These are phyloP conservation scores for Diabrotica virgifera DNA, from an alignment of 1,140 invertebrate genomes.

Conservation along the genomic window DNA sequence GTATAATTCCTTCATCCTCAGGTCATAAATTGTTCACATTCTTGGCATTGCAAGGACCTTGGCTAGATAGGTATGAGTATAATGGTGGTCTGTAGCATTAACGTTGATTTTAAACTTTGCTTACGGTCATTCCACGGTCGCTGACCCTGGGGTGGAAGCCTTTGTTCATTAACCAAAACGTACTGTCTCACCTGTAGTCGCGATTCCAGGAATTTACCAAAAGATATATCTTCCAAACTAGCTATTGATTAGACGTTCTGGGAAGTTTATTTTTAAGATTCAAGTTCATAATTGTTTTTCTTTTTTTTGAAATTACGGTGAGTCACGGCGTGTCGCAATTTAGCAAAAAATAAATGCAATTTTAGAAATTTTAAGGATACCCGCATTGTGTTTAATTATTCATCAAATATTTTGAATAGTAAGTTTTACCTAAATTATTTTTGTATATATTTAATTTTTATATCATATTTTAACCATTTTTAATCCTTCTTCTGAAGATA, in stretches of 20 bases:
- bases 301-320: neutral
- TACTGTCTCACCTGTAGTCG: neutral
- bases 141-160: neutral
- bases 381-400: too few species aligned
- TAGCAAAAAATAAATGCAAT: too few species aligned
- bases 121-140: neutral
- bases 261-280: neutral
- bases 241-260: too few species aligned
- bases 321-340: neutral
- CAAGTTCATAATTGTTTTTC: neutral
- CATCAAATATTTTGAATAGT: too few species aligned
- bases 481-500: too few species aligned
- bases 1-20: neutral
- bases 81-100: neutral
- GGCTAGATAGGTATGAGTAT: neutral
- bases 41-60: neutral
- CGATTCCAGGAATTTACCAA: neutral
- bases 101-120: neutral
- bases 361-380: too few species aligned
- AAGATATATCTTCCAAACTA: neutral
- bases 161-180: neutral
- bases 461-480: too few species aligned
- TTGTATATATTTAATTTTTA: too few species aligned
- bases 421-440: too few species aligned
- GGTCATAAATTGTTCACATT: neutral